These are phyloP conservation scores for Capra hircus DNA, from an alignment of 2,113 vertebrate species.

Conservation along the genomic window DNA sequence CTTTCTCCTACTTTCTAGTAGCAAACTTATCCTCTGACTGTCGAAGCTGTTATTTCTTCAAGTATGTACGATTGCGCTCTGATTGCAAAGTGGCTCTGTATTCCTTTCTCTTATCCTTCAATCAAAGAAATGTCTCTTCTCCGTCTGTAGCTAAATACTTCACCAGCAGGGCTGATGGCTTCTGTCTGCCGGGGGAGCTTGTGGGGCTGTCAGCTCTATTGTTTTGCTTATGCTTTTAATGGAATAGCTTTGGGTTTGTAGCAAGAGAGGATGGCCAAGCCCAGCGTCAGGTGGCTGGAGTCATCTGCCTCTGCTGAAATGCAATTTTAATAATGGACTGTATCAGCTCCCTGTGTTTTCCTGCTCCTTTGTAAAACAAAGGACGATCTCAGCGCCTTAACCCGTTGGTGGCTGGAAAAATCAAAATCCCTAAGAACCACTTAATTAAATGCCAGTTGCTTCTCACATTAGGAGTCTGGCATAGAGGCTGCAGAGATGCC, in stretches of 20 bases:
- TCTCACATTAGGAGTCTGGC: neutral
- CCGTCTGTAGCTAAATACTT: slow-evolving; percentile 76
- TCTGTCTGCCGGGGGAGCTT: slow-evolving; percentile 60
- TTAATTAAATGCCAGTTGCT: slow-evolving; percentile 28
- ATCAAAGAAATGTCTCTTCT: slow-evolving; percentile 66
- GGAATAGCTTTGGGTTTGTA: slow-evolving; percentile 63
- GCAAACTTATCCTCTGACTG: slow-evolving; percentile 60
- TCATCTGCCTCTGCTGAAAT: slow-evolving; percentile 50
- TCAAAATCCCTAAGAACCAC: neutral
- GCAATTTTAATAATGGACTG: slow-evolving; percentile 59
- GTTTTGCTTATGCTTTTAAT: slow-evolving; percentile 68
- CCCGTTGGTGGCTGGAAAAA: neutral
- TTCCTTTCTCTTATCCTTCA: slow-evolving; percentile 66
- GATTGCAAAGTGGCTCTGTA: slow-evolving; percentile 70
- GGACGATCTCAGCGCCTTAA: slow-evolving; percentile 7
- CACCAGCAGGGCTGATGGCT: slow-evolving; percentile 70
- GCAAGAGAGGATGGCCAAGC: slow-evolving; percentile 35
- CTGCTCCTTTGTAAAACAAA: slow-evolving; percentile 45
- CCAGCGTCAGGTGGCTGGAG: slow-evolving; percentile 50
- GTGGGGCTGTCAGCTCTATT: slow-evolving; percentile 15
- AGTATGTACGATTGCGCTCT: neutral
- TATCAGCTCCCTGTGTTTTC: slow-evolving; percentile 42
- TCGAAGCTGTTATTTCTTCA: slow-evolving; percentile 72
- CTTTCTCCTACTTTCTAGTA: slow-evolving; percentile 41
- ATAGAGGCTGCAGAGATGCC: neutral